phyloP scores from a whole-genome alignment of 1,140 invertebrate species.

The Cotesia typhae region DNA sequence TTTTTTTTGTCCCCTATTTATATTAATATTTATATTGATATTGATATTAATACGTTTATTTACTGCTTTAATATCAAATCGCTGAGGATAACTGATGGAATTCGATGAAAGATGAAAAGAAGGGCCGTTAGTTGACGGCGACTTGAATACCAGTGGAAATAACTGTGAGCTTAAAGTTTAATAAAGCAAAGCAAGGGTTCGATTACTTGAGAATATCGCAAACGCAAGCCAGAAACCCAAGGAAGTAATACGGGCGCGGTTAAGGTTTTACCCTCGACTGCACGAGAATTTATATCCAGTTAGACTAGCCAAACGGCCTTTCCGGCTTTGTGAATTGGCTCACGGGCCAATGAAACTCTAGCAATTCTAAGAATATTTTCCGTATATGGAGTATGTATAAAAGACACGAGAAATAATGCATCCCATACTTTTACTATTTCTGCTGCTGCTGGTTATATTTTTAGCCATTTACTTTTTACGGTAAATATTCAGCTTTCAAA shows the following conservation, averaged over 20 bases:
- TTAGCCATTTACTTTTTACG: neutral
- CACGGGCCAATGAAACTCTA: conserved; percentile 35
- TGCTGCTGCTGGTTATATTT: neutral
- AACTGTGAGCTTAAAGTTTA: conserved; percentile 20
- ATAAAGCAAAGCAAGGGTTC: conserved; percentile 10
- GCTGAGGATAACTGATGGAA: too few relatives aligned
- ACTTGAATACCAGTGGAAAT: too few relatives aligned
- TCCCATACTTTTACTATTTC: conserved; percentile 12
- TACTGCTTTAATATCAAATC: neutral
- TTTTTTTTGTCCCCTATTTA: too few relatives aligned
- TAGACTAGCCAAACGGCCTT: conserved; percentile 36
- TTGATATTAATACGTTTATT: neutral
- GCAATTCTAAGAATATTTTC: conserved; percentile 24
- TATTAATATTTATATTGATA: neutral
- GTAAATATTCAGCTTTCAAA: neutral
- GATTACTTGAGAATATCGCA: conserved; percentile 24
- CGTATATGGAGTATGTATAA: neutral
- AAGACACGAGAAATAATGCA: conserved; percentile 15
- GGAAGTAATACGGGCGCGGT: conserved; percentile 4
- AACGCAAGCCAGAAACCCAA: conserved; percentile 17
- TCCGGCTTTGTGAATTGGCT: conserved; percentile 36
- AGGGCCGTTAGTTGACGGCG: too few relatives aligned
- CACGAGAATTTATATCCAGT: conserved; percentile 35
- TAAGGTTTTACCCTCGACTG: conserved; percentile 22
- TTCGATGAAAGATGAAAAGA: too few relatives aligned